Evolutionary conservation across 2,113 vertebrate genomes (phyloP), one percentile per base, ranked within the genome.

Genomic region (Amblyornis subalaris): DNA sequence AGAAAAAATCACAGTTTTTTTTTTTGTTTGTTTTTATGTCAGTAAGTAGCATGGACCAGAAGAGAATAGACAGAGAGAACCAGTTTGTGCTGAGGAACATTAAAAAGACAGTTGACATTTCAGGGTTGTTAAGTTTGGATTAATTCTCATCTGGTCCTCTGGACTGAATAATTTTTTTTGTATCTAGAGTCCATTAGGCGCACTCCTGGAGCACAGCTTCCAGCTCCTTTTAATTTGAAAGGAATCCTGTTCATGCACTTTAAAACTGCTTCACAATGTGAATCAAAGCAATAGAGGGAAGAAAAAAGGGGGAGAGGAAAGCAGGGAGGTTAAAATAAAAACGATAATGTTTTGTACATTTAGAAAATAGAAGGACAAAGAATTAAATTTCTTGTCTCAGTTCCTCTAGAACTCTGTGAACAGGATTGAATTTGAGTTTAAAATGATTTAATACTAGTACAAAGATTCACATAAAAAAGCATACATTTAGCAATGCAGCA

Each of bases 1-100:
- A 55, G 4, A 53, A 79, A 64, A 25, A 18, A 12, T 12, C 1
- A 28, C 4, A 14, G 4, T n/a, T n/a, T 1, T 6, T 73, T 51
- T 67, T 44, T 38, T 25, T 3, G 0, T 35, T 5, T 57, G 38
- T 38, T 21, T 38, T 4, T 61, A n/a, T 3, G 0, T 50, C 44
- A 25, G 2, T 33, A 48, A 29, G n/a, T 31, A 80, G 2, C 12
- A 35, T 19, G 31, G 24, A 54, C 10, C 7, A 67, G 48, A 85
- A 36, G 3, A 33, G 2, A 25, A 15, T 3, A 53, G 25, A 73
- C 7, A 47, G 18, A 75, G 21, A 29, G 51, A 85, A 78, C 6
- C 3, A 45, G 7, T 74, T 73, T 77, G 22, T 44, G 5, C 3
- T 58, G n/a, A 74, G 22, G 36, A 93, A 11, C 10, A 10, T 44